Percentiles rank a stretch among this genome's conserved stretches.
Evolutionary conservation across 2,888 invertebrate genomes (phyloP).

Genomic region (Lycia hirtaria): DNA sequence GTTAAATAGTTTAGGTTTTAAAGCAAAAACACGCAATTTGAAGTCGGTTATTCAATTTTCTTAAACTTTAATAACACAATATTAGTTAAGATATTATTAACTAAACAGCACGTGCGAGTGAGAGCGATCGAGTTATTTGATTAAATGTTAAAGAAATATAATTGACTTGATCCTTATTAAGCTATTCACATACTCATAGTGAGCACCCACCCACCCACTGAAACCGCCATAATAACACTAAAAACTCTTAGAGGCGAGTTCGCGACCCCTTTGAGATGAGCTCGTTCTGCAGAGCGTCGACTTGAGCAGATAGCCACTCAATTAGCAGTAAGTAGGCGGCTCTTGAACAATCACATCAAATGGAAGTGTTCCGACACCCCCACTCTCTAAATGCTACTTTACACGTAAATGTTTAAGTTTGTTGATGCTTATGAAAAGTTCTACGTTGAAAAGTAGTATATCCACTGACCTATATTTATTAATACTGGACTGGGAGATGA

Average conservation of each 20-base stretch:
- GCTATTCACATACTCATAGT: constrained; percentile 8
- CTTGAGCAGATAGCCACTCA: constrained; percentile 21
- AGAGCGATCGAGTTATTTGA: no score
- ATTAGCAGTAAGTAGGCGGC: constrained; percentile 19
- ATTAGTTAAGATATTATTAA: no score
- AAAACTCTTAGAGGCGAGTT: constrained; percentile 24
- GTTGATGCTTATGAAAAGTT: constrained; percentile 4
- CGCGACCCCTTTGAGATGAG: constrained; percentile 16
- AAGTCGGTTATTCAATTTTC: no score
- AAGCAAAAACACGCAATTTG: no score
- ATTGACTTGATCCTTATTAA: not conserved
- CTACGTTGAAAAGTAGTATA: no score
- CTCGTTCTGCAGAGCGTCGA: constrained; percentile 14
- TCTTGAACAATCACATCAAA: constrained; percentile 19
- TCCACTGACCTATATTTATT: no score
- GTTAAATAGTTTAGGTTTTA: no score
- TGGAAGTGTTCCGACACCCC: constrained; percentile 6
- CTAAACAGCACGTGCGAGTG: no score
- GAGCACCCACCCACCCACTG: constrained; percentile 17
- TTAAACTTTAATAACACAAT: no score
- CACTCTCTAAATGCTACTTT: constrained; percentile 1
- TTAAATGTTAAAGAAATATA: not conserved
- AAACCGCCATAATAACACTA: constrained; percentile 22
- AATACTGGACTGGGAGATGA: no score
- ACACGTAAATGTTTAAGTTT: constrained; percentile 10